These are phyloP conservation scores for Hepsetus odoe DNA, from an alignment of 2,113 vertebrate species.

Conservation along the genomic window DNA sequence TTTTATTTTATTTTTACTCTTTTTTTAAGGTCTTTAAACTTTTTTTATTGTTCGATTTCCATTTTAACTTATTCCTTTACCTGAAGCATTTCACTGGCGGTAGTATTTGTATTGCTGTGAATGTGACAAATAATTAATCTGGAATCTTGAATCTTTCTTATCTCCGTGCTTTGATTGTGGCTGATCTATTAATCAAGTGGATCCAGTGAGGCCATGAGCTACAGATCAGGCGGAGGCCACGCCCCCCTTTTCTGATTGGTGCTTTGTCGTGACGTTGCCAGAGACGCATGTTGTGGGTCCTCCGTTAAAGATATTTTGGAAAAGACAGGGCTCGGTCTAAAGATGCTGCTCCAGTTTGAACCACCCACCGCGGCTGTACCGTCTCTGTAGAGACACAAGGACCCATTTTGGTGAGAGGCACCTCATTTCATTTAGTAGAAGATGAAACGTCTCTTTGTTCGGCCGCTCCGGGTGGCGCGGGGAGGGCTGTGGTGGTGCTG, in stretches of 20 bases:
- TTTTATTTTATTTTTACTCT: too few relatives aligned
- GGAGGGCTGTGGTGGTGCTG: background rate
- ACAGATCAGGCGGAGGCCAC: background rate
- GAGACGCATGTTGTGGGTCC: slow-evolving; percentile 7
- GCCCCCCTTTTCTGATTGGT: slow-evolving; percentile 41
- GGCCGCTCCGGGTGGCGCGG: background rate
- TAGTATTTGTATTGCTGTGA: too few relatives aligned
- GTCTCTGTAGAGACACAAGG: background rate
- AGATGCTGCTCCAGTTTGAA: slow-evolving; percentile 16
- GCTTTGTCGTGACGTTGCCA: background rate
- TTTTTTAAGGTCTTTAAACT: too few relatives aligned
- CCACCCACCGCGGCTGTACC: background rate
- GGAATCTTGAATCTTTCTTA: too few relatives aligned
- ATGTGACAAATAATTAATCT: too few relatives aligned
- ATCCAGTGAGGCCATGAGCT: too few relatives aligned
- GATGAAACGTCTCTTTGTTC: background rate
- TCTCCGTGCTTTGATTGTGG: too few relatives aligned
- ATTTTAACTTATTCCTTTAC: too few relatives aligned
- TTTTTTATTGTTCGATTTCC: too few relatives aligned
- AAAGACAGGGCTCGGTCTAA: background rate
- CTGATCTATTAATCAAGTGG: too few relatives aligned
- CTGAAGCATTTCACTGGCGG: too few relatives aligned
- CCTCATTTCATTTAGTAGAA: background rate
- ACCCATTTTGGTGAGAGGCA: slow-evolving; percentile 28
- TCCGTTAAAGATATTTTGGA: slow-evolving; percentile 17